A percentile compares a stretch with the other conserved stretches of the same genome.
phyloP scores from a whole-genome alignment of 37 sponge, comb jelly and placozoan genomes.

The Amphimedon queenslandica region DNA sequence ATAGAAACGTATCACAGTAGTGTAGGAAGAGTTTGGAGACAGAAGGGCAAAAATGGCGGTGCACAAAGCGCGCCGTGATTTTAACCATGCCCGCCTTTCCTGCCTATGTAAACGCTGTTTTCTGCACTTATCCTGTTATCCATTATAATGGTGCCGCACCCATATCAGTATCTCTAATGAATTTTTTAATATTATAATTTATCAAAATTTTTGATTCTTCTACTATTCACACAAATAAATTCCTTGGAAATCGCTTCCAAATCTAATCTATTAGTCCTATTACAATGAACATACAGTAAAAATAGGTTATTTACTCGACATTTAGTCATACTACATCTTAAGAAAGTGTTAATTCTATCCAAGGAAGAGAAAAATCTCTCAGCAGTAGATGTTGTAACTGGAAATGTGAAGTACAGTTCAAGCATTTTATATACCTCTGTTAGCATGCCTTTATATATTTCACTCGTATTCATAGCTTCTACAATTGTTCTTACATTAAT shows the following conservation, averaged over 20 bases:
- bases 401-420: neutral
- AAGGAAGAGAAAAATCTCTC: conserved; percentile 17
- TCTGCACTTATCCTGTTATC: too few relatives aligned
- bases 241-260: neutral
- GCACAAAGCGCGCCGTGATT: too few relatives aligned
- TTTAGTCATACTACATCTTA: conserved; percentile 8
- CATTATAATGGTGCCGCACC: too few relatives aligned
- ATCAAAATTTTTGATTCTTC: conserved; percentile 20
- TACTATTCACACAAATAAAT: conserved; percentile 12
- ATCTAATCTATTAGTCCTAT: neutral
- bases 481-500: conserved; percentile 18
- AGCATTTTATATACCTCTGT: conserved; percentile 18
- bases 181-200: neutral
- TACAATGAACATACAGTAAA: conserved; percentile 6
- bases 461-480: neutral
- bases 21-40: too few relatives aligned
- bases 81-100: too few relatives aligned
- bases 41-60: too few relatives aligned
- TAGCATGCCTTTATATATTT: conserved; percentile 15
- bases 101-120: too few relatives aligned
- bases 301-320: conserved; percentile 6
- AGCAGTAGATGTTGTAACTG: too few relatives aligned
- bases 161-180: too few relatives aligned
- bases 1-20: too few relatives aligned
- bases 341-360: conserved; percentile 13